Percentiles rank a stretch among this genome's conserved stretches.
These are phyloP conservation scores for Chrysotoxum bicinctum DNA, from an alignment of 2,888 invertebrate species.

Conservation along the genomic window DNA sequence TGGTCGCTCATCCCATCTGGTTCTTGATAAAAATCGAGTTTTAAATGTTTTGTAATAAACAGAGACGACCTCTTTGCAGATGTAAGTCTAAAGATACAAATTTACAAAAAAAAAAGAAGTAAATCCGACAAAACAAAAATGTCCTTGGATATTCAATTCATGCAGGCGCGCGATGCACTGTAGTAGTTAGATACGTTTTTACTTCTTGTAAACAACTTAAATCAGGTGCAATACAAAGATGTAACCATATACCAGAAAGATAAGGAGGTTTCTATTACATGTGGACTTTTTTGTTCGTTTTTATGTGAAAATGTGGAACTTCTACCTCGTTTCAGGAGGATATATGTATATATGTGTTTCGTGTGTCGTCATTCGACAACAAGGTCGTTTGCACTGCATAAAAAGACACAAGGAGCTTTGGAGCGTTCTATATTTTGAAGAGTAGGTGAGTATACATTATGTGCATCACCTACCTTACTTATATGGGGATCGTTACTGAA, in stretches of 20 bases:
- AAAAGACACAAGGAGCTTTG: not conserved
- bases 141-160: slow-evolving; percentile 37
- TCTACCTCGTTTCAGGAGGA: slow-evolving; percentile 6
- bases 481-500: not conserved
- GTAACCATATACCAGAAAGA: slow-evolving; percentile 35
- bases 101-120: not conserved
- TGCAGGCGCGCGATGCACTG: slow-evolving; percentile 20
- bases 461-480: not conserved
- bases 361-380: slow-evolving; percentile 10
- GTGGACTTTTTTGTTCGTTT: slow-evolving; percentile 10
- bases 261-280: slow-evolving; percentile 58
- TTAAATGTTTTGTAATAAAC: slow-evolving; percentile 63
- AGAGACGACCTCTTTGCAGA: slow-evolving; percentile 41
- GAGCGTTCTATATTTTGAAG: slow-evolving; percentile 9
- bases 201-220: slow-evolving; percentile 41
- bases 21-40: slow-evolving; percentile 64
- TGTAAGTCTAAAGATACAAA: slow-evolving; percentile 21
- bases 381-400: slow-evolving; percentile 40
- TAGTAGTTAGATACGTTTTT: slow-evolving; percentile 24
- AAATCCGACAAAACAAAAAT: slow-evolving; percentile 22
- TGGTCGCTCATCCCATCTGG: slow-evolving; percentile 5
- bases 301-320: not conserved
- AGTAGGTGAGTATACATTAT: not conserved
- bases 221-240: slow-evolving; percentile 24
- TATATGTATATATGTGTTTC: not conserved